A percentile compares a stretch with the other conserved stretches of the same genome.
phyloP scores from a whole-genome alignment of 2,113 vertebrate genomes.

The Ciconia maguari region DNA sequence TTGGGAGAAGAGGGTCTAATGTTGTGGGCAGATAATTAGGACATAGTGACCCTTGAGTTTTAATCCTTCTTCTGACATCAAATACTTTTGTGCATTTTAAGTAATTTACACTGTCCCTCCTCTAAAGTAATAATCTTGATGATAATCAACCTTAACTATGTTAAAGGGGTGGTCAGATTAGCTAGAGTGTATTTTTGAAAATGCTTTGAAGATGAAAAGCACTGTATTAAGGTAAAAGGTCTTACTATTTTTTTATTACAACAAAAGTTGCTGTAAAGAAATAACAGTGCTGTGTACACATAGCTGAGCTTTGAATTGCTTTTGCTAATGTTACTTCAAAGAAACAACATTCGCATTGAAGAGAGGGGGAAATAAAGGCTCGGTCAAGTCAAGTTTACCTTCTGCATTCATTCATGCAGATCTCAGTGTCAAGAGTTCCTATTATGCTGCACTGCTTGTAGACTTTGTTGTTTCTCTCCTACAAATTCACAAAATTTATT shows the following conservation, averaged over 20 bases:
- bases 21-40: not conserved
- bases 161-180: not conserved
- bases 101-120: not conserved
- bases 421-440: not conserved
- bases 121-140: not conserved
- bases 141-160: not conserved
- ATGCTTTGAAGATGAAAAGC: conserved; percentile 54
- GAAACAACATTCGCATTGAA: not conserved
- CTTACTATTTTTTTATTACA: not conserved
- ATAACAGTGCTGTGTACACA: not conserved
- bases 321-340: conserved; percentile 24
- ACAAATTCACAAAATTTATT: not conserved
- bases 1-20: not conserved
- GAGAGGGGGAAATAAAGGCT: not conserved
- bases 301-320: not conserved
- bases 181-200: not conserved
- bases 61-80: not conserved
- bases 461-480: not conserved
- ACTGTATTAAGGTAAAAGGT: not conserved
- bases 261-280: not conserved
- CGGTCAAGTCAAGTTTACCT: not conserved
- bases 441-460: not conserved
- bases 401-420: not conserved
- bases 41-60: not conserved
- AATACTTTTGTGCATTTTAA: not conserved